Conservation (phyloP, 23 tunicate species). For the Ciona savignyi region DNA sequence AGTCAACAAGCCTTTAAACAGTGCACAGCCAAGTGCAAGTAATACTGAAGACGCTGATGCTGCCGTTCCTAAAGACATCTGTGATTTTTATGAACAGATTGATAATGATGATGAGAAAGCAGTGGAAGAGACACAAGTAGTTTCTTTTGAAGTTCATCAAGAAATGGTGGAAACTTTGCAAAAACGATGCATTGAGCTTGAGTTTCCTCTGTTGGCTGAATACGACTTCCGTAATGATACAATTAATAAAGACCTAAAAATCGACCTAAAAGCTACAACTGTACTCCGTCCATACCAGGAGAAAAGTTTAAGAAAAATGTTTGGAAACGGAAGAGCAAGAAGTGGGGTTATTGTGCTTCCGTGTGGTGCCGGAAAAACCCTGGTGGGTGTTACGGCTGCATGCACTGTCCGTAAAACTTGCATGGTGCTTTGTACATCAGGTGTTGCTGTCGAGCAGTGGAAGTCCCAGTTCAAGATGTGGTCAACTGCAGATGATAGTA, state of each 20-base stretch:
- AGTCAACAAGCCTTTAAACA: slow-evolving; percentile 45
- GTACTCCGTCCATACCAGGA: slow-evolving; percentile 90
- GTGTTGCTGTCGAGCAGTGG: slow-evolving; percentile 99
- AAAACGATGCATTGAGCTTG: slow-evolving; percentile 77
- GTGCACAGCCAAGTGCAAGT: slow-evolving; percentile 4
- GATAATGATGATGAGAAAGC: slow-evolving; percentile 74
- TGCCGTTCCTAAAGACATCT: slow-evolving; percentile 79
- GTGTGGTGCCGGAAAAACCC: slow-evolving; percentile 98
- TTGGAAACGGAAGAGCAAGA: slow-evolving; percentile 96
- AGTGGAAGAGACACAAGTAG: slow-evolving; percentile 63
- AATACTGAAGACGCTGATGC: slow-evolving; percentile 9
- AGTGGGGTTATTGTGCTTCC: slow-evolving; percentile 96
- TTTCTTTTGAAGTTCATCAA: slow-evolving; percentile 89
- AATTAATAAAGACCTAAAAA: slow-evolving; percentile 75
- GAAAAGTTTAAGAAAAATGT: slow-evolving; percentile 89
- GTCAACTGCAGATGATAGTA: slow-evolving; percentile 94
- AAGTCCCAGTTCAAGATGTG: slow-evolving; percentile 91
- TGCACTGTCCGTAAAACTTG: slow-evolving; percentile 92
- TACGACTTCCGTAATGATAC: slow-evolving; percentile 97
- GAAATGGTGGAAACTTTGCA: slow-evolving; percentile 81
- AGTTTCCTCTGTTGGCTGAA: slow-evolving; percentile 93
- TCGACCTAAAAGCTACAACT: slow-evolving; percentile 91
- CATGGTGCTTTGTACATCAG: slow-evolving; percentile 97
- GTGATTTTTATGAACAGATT: slow-evolving; percentile 74
- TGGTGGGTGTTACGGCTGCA: slow-evolving; percentile 96